Evolutionary conservation across 2,888 invertebrate genomes (phyloP), one percentile per base, ranked within the genome.

Genomic region (Limenitis camilla): DNA sequence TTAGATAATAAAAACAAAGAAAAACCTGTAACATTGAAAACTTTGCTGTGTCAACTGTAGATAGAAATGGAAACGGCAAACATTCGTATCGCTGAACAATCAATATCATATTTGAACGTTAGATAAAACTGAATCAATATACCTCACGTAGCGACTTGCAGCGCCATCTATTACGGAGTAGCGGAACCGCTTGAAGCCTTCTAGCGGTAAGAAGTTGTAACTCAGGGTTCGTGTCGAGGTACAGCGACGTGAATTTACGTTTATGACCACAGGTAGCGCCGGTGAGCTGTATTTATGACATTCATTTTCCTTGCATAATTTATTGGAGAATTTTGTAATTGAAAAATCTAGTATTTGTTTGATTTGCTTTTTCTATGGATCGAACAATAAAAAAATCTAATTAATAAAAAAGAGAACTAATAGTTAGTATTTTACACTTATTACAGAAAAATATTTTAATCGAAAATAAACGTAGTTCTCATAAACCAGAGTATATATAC

Each of bases 141-240:
- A 9, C n/a, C 33, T 27, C n/a, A 11, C 28, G 40, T 49, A 36
- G 44, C 40, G 32, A 55, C 69, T 33, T 7, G 58, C 55, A 61
- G 63, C 78, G 80, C 76, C 81, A 79, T 77, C 80, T 78, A 66
- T 71, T 70, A 71, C 68, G 64, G 65, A 78, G 69, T 78, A 74
- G 80, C 74, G 61, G 66, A 65, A 76, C 67, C 61, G 40, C 56
- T 52, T 35, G 29, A 36, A 31, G 42, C 42, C 42, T 9, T 31
- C 49, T 36, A 19, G 46, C 40, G 52, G 41, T 29, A 29, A 27
- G 29, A 44, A 7, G 40, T 3, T 6, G 10, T 5, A 38, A 30
- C 30, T 38, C n/a, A 30, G 10, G 53, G 59, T 52, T 53, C 35
- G 35, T 36, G 42, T 40, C 46, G 38, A 1, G 19, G 19, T 19